Evolutionary conservation across 2,113 vertebrate species (phyloP), one percentile per base, ranked within the genome.

Genomic region (Pogona vitticeps): DNA sequence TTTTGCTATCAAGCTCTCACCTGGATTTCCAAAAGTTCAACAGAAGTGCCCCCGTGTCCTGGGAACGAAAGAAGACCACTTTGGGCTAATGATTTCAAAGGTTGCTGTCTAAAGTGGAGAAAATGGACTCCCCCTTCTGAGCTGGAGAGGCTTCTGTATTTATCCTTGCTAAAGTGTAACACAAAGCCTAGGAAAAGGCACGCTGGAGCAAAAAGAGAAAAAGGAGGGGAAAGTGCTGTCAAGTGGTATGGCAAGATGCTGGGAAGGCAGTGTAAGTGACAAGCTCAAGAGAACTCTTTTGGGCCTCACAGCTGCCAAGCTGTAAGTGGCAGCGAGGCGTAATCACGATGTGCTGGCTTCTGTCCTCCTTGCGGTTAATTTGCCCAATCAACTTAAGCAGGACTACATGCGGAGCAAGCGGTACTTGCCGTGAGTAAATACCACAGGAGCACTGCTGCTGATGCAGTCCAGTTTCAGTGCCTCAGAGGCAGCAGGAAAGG

Each of bases 81-180:
- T 71, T 4, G 59, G 20, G 71, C 70, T 83, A 91, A 78, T 84
- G 76, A 91, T 76, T 80, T 87, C 77, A 78, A 61, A 84, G 28
- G 76, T 86, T 89, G 28, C 46, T 67, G 36, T 56, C 33, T 59
- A 86, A 80, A 38, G 71, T 84, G 86, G 80, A 28, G 31, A 6
- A 65, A 85, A 28, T 38, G 26, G 59, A 65, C 85, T 88, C 63
- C 76, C 80, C 40, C 88, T 78, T 40, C 84, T 81, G 90, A 70
- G 0, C 3, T 81, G 58, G 89, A 31, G 71, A 33, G 65, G 14
- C 17, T 63, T 9, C 15, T 21, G n/a, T 9, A 21, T 82, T 33
- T 59, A 88, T 87, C 78, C 46, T 81, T 63, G 15, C 36, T 65
- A 40, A 79, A 88, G 65, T 36, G 65, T 75, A 81, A 52, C 12